Evolutionary conservation across 2,888 invertebrate species (phyloP).

Genomic region (Acronicta aceris): DNA sequence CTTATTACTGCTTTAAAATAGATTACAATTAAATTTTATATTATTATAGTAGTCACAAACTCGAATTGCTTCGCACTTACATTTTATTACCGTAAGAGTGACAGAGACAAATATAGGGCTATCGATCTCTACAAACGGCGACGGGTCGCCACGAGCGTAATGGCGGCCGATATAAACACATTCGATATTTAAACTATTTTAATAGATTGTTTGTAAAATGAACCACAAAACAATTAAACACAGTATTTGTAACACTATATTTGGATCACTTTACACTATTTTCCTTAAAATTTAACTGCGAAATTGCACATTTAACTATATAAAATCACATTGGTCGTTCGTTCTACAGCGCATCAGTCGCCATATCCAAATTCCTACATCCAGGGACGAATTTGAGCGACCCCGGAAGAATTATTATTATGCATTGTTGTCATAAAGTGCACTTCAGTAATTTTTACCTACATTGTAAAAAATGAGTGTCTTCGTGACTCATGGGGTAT

Average conservation of each 20-base stretch:
- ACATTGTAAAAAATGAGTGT: too few relatives aligned
- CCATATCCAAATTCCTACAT: constrained; percentile 82
- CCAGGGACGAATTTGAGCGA: constrained; percentile 73
- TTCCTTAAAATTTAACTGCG: constrained; percentile 44
- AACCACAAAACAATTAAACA: constrained; percentile 53
- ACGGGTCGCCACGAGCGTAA: constrained; percentile 69
- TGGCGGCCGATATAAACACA: constrained; percentile 78
- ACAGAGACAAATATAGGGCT: constrained; percentile 74
- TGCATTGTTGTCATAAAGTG: constrained; percentile 6
- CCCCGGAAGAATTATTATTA: constrained; percentile 30
- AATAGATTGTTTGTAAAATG: constrained; percentile 61
- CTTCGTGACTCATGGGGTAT: too few relatives aligned
- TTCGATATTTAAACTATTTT: constrained; percentile 66
- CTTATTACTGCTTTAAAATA: constrained; percentile 23
- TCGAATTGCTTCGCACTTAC: constrained; percentile 67
- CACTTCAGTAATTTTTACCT: not conserved
- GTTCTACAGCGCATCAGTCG: constrained; percentile 82
- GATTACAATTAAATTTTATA: constrained; percentile 48
- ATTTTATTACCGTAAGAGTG: constrained; percentile 64
- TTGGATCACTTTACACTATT: constrained; percentile 52
- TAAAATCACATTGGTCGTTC: constrained; percentile 78
- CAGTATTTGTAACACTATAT: constrained; percentile 48
- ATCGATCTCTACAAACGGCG: constrained; percentile 70
- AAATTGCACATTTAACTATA: constrained; percentile 67
- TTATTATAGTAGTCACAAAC: constrained; percentile 52